Evolutionary conservation across 2,113 vertebrate species (phyloP).

Genomic region (Pelvicachromis taeniatus): DNA sequence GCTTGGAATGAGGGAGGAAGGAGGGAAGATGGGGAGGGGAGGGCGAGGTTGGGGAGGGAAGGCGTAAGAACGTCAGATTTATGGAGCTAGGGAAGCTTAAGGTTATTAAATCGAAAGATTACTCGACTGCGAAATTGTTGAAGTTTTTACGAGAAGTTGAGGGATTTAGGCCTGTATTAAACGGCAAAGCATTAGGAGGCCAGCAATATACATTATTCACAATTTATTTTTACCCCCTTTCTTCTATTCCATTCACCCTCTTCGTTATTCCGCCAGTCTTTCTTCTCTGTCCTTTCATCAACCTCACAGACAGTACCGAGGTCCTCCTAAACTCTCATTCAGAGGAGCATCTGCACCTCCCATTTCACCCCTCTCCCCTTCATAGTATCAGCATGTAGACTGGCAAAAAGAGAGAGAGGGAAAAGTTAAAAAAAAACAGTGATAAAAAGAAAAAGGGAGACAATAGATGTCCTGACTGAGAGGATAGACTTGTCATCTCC

Average conservation of each 20-base stretch:
- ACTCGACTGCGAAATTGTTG: conserved; percentile 82
- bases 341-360: conserved; percentile 12
- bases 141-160: conserved; percentile 79
- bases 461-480: background rate
- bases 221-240: conserved; percentile 64
- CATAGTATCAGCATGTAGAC: background rate
- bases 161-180: conserved; percentile 77
- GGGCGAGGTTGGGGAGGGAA: conserved; percentile 43
- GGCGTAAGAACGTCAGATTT: conserved; percentile 77
- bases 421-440: background rate
- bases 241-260: conserved; percentile 39
- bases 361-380: background rate
- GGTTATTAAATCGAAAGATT: conserved; percentile 85
- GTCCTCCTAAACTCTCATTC: conserved; percentile 34
- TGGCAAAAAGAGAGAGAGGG: background rate
- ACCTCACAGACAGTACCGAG: conserved; percentile 44
- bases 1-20: conserved; percentile 64
- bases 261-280: conserved; percentile 37
- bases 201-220: conserved; percentile 74
- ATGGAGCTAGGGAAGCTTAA: conserved; percentile 79
- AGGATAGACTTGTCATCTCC: background rate
- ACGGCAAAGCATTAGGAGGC: conserved; percentile 67
- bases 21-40: conserved; percentile 43
- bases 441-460: background rate
- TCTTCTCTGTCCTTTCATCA: conserved; percentile 52